phyloP scores from a whole-genome alignment of 2,888 invertebrate genomes.

The Noctua comes region DNA sequence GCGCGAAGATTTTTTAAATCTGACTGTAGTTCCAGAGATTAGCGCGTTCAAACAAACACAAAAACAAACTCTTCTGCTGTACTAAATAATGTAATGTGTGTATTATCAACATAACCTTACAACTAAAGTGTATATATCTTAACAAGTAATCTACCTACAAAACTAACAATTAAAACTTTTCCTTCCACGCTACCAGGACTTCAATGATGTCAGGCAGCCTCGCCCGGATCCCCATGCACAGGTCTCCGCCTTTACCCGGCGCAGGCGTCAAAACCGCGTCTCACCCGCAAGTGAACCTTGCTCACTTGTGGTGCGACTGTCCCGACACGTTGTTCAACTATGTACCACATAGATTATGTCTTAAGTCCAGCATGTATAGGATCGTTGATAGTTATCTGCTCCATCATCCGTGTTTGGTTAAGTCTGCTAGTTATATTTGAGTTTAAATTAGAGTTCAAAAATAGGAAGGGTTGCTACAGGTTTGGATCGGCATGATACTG shows the following conservation, averaged over 20 bases:
- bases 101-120: neutral
- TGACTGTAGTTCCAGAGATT: too few species aligned
- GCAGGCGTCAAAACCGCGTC: slow-evolving; percentile 54
- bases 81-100: neutral
- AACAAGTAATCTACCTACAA: neutral
- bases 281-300: slow-evolving; percentile 72
- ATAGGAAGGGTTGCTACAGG: neutral
- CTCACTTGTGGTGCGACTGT: slow-evolving; percentile 81
- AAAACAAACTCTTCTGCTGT: too few species aligned
- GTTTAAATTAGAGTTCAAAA: neutral
- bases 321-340: slow-evolving; percentile 82
- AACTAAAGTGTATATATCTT: neutral
- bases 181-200: slow-evolving; percentile 85
- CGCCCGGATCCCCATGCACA: slow-evolving; percentile 89
- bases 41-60: too few species aligned
- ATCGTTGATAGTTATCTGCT: slow-evolving; percentile 81
- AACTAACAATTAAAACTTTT: slow-evolving; percentile 46
- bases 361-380: slow-evolving; percentile 80
- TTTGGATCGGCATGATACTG: too few species aligned
- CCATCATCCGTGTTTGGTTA: slow-evolving; percentile 81
- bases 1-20: slow-evolving; percentile 85
- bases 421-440: slow-evolving; percentile 85
- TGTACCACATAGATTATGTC: slow-evolving; percentile 80
- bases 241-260: slow-evolving; percentile 79
- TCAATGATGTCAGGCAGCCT: slow-evolving; percentile 88